A percentile compares a stretch with the other conserved stretches of the same genome.
These are phyloP conservation scores for Acronicta alni DNA, from an alignment of 2,888 invertebrate species.

Conservation along the genomic window DNA sequence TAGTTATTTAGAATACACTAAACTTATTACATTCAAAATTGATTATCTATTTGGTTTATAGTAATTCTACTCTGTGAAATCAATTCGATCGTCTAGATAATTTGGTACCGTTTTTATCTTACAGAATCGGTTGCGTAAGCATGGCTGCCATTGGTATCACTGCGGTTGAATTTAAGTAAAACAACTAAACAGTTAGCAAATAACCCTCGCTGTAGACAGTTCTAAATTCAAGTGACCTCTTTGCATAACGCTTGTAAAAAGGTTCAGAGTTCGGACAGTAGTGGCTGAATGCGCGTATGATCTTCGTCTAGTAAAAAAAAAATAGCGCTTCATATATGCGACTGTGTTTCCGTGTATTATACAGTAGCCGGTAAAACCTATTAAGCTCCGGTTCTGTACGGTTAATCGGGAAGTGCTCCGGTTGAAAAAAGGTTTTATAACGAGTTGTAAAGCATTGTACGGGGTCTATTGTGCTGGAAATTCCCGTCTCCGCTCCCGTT, in stretches of 20 bases:
- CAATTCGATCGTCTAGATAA: slow-evolving; percentile 67
- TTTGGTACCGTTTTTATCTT: slow-evolving; percentile 60
- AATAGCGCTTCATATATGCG: slow-evolving; percentile 45
- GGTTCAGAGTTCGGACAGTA: slow-evolving; percentile 14
- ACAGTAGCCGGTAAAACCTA: slow-evolving; percentile 53
- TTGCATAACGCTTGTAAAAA: slow-evolving; percentile 11
- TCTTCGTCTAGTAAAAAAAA: slow-evolving; percentile 35
- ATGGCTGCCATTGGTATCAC: slow-evolving; percentile 58
- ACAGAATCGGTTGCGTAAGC: slow-evolving; percentile 62
- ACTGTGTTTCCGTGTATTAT: slow-evolving; percentile 48
- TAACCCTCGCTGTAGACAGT: slow-evolving; percentile 53
- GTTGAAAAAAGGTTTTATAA: slow-evolving; percentile 66
- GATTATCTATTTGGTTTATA: slow-evolving; percentile 27
- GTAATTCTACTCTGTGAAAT: slow-evolving; percentile 59
- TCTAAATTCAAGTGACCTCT: slow-evolving; percentile 18
- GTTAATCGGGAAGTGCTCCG: slow-evolving; percentile 53
- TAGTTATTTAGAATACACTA: slow-evolving; percentile 29
- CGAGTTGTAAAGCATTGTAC: slow-evolving; percentile 70
- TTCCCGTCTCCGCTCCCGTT: slow-evolving; percentile 33
- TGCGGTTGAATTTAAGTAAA: slow-evolving; percentile 51
- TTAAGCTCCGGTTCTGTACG: slow-evolving; percentile 49
- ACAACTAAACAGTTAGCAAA: slow-evolving; percentile 61
- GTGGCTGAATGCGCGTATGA: slow-evolving; percentile 18
- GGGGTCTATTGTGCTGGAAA: slow-evolving; percentile 63
- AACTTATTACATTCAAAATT: slow-evolving; percentile 21